These are phyloP conservation scores for Microchirus variegatus DNA, from an alignment of 2,797 vertebrate species.

Conservation along the genomic window DNA sequence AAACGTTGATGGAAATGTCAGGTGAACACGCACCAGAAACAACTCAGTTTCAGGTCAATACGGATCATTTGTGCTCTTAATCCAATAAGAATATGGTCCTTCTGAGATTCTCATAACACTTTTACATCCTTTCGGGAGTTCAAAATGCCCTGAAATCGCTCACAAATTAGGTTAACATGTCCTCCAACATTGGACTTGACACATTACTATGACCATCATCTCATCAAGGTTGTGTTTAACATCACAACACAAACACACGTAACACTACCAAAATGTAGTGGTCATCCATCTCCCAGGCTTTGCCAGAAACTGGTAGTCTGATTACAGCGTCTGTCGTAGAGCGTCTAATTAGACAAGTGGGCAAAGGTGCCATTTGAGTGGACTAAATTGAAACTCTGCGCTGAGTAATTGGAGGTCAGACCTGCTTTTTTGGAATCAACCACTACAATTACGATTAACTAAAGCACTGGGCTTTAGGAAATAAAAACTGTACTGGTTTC, in stretches of 20 bases:
- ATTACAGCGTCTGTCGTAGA: background rate
- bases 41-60: background rate
- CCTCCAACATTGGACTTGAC: background rate
- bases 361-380: constrained; percentile 63
- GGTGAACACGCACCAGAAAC: constrained; percentile 4
- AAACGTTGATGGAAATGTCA: constrained; percentile 2
- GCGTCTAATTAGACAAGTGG: constrained; percentile 49
- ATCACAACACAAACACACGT: background rate
- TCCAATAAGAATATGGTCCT: too few relatives aligned
- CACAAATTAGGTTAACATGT: background rate
- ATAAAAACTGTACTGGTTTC: background rate
- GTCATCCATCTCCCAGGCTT: constrained; percentile 7
- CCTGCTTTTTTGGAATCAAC: constrained; percentile 11
- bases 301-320: constrained; percentile 17
- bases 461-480: constrained; percentile 36
- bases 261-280: background rate
- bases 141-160: background rate
- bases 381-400: constrained; percentile 60
- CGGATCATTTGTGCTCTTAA: too few relatives aligned
- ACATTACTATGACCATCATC: too few relatives aligned
- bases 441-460: constrained; percentile 53
- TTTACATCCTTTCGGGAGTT: background rate
- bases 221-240: too few relatives aligned
- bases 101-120: background rate
- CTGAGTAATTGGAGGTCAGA: constrained; percentile 56